Conservation (phyloP, 2,888 invertebrate species). For the Leptopilina myrica region DNA sequence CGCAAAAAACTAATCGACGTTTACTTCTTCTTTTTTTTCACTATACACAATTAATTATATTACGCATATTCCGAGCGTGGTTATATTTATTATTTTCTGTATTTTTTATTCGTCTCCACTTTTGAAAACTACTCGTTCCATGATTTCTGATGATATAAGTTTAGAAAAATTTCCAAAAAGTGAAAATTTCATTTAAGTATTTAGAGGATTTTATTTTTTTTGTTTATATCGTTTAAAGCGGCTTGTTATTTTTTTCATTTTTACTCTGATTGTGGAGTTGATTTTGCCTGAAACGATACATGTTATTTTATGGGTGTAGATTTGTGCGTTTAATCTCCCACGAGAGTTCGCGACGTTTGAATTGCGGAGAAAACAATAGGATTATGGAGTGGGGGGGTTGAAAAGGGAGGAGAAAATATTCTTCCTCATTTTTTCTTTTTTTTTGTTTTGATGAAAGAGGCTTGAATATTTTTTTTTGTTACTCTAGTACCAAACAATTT, state of each 20-base stretch:
- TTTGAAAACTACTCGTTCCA: conserved; percentile 10
- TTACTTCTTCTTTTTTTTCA: neutral
- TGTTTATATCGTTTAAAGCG: conserved; percentile 13
- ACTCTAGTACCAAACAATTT: neutral
- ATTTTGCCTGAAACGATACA: conserved; percentile 22
- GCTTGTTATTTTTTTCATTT: neutral
- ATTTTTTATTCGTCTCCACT: neutral
- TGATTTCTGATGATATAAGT: conserved; percentile 14
- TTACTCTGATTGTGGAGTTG: neutral
- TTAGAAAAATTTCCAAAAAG: conserved; percentile 14
- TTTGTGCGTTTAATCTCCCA: conserved; percentile 40
- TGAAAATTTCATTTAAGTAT: conserved; percentile 27
- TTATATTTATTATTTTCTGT: neutral
- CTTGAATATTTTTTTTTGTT: conserved; percentile 3
- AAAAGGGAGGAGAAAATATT: neutral
- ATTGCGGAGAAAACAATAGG: conserved; percentile 20
- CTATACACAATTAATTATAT: conserved; percentile 30
- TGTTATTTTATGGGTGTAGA: neutral
- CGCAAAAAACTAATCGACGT: conserved; percentile 25
- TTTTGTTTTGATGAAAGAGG: neutral
- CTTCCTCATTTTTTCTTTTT: neutral
- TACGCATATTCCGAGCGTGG: conserved; percentile 27
- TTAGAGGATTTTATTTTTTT: no score
- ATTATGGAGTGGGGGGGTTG: neutral
- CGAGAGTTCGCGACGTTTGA: conserved; percentile 36